Evolutionary conservation across 2,797 vertebrate species (phyloP).

Genomic region (Chromis chromis): DNA sequence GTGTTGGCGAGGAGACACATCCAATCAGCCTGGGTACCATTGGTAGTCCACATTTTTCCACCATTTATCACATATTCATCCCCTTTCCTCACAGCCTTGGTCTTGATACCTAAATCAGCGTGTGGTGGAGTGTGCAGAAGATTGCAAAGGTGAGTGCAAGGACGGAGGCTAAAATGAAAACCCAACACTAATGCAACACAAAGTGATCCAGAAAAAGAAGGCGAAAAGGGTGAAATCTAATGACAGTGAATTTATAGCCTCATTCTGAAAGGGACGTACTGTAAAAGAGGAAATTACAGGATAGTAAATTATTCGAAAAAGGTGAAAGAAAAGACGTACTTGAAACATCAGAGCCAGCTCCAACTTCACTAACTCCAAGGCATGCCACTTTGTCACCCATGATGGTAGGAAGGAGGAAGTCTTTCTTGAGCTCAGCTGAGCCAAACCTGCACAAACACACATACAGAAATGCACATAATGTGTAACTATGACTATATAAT

Average conservation of each 20-base stretch:
- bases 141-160: background rate
- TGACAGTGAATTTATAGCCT: background rate
- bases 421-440: slow-evolving; percentile 85
- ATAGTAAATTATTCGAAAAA: slow-evolving; percentile 6
- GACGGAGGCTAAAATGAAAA: slow-evolving; percentile 20
- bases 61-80: slow-evolving; percentile 88
- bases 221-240: background rate
- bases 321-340: slow-evolving; percentile 79
- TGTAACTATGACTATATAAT: background rate
- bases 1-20: slow-evolving; percentile 91
- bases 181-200: background rate
- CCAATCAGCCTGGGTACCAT: slow-evolving; percentile 87
- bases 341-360: slow-evolving; percentile 90
- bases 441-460: slow-evolving; percentile 83
- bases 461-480: background rate
- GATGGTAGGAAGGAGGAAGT: slow-evolving; percentile 87
- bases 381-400: slow-evolving; percentile 89
- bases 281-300: slow-evolving; percentile 15
- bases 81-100: slow-evolving; percentile 86
- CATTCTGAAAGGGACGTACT: background rate
- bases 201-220: slow-evolving; percentile 3
- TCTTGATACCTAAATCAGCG: slow-evolving; percentile 83
- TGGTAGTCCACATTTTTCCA: slow-evolving; percentile 91
- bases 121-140: background rate
- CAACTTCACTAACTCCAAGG: slow-evolving; percentile 89